phyloP scores from a whole-genome alignment of 2,113 vertebrate species.

The Ictalurus punctatus region DNA sequence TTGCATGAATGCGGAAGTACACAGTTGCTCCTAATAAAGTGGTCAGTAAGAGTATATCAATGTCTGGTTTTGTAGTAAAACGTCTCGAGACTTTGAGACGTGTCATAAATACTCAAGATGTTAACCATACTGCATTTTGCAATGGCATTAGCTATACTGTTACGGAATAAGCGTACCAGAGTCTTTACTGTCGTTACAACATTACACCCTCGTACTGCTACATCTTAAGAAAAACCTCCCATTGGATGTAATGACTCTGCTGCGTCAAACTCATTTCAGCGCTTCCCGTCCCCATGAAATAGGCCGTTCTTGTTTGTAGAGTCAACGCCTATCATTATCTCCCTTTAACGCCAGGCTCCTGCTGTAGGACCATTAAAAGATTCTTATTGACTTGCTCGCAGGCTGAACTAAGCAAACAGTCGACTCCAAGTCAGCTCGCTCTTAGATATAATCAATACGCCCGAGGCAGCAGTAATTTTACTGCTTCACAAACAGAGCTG shows the following conservation, averaged over 20 bases:
- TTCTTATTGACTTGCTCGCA: background rate
- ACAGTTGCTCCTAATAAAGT: too few species aligned
- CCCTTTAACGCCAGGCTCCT: conserved; percentile 1
- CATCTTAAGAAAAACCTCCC: background rate
- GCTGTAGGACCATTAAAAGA: background rate
- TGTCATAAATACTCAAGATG: too few species aligned
- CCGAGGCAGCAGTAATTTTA: conserved; percentile 8
- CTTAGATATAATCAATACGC: conserved; percentile 37
- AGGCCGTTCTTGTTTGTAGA: background rate
- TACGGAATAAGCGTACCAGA: background rate
- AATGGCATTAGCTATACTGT: background rate
- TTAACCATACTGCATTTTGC: background rate
- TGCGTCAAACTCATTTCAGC: background rate
- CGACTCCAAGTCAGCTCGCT: conserved; percentile 31
- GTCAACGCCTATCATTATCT: background rate
- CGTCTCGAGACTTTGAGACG: background rate
- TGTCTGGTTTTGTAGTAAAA: background rate
- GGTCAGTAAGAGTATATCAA: too few species aligned
- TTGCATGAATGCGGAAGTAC: background rate
- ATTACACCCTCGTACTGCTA: background rate
- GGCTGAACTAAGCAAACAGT: conserved; percentile 21
- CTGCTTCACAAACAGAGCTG: background rate
- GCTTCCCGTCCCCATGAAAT: background rate
- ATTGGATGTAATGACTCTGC: background rate
- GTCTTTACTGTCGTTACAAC: background rate